Percentiles rank a stretch among this genome's conserved stretches.
These are phyloP conservation scores for Gallinago paraguaiae DNA, from an alignment of 2,113 vertebrate species.

Conservation along the genomic window DNA sequence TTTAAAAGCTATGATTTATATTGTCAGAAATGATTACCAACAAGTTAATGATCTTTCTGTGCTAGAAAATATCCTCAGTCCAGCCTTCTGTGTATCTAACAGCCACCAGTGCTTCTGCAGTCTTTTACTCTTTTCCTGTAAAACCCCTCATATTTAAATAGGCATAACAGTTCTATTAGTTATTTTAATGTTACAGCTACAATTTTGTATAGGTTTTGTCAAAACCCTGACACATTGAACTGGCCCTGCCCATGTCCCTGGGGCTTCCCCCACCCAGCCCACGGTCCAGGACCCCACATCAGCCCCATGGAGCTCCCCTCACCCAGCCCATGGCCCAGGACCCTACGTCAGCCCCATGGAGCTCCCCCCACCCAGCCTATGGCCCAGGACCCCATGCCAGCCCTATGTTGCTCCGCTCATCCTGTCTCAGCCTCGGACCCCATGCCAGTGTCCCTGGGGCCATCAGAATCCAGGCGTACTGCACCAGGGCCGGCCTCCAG, in stretches of 20 bases:
- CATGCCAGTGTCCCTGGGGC: not conserved
- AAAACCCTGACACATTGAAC: not conserved
- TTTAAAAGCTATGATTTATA: not conserved
- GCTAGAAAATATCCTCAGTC: not conserved
- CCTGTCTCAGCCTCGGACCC: no score
- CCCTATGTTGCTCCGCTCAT: not conserved
- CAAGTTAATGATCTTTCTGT: not conserved
- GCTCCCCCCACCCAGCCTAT: not conserved
- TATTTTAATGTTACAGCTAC: not conserved
- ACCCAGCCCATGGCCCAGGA: no score
- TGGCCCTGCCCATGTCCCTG: not conserved
- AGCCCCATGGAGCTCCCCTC: no score
- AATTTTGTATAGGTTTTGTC: not conserved
- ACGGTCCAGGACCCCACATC: not conserved
- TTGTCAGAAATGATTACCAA: not conserved
- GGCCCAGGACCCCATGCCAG: not conserved
- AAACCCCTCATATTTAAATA: not conserved
- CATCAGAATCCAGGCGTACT: accelerated
- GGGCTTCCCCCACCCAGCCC: no score
- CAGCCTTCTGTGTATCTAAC: not conserved
- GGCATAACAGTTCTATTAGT: not conserved
- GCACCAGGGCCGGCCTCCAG: accelerated
- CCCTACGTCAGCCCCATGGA: not conserved
- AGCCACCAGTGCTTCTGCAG: not conserved
- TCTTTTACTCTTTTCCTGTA: not conserved